Base-by-base conservation (phyloP, 2,797 vertebrate species). In the Toxotes lorentzi region DNA sequence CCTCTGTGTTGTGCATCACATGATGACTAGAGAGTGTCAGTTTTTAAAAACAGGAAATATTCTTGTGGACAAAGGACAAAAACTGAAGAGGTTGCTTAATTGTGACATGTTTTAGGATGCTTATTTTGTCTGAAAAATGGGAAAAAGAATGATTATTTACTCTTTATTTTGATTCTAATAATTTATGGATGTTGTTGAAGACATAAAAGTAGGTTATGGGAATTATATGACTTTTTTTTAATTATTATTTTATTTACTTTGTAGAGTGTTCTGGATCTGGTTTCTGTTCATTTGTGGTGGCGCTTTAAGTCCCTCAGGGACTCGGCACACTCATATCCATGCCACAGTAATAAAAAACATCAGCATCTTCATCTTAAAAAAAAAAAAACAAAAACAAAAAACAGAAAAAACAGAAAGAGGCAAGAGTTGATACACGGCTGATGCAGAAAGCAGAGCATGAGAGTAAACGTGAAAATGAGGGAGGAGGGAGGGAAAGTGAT, bases 181-280 rank as follows among this genome's bases (percentile, higher is more conserved):
- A 9, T 40, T 51, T 35, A 11, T 4, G 6, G 11, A 41, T 40
- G 35, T 19, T 21, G 24, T 40, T 59, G 19, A 17, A 19, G 48
- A 79, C 12, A 38, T 14, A 1, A 56, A 43, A 8, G 5, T 34
- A 8, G 7, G 19, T 47, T 30, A 32, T 30, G 17, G 53, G 60
- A 58, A 57, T 41, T 4, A 19, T 70, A 10, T 43, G 48, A 65
- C 35, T 62, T 67, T 70, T 58, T 11, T 66, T 66, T 63, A 27
- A 27, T 2, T 2, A 30, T 30, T 30, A 21, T 43, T 68, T 73
- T 35, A 19, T 66, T 32, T 4, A 1, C n/a, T 62, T 57, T 53
- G 24, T 35, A 19, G 38, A 23, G 32, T 21, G 4, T 57, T 67
- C 21, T 73, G 70, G 63, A 63, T 89, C 80, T 89, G 86, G 65